A percentile compares a stretch with the other conserved stretches of the same genome.
These are phyloP conservation scores for Glaucomys volans DNA, from an alignment of 2,113 vertebrate genomes.

Conservation along the genomic window DNA sequence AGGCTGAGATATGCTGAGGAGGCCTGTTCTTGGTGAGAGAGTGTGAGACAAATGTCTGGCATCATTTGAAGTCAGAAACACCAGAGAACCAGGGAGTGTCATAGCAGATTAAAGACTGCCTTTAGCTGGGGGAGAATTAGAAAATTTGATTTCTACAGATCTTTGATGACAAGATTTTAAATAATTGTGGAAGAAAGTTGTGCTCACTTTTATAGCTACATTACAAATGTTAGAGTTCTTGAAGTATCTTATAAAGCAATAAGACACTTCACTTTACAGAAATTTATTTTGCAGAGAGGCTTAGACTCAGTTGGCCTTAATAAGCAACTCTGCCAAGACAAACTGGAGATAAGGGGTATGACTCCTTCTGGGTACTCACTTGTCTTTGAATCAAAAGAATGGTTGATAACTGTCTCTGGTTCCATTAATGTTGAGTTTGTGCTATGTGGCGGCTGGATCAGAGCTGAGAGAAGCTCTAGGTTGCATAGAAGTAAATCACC, in stretches of 20 bases:
- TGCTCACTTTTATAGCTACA: slow-evolving; percentile 25
- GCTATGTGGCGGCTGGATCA: background rate
- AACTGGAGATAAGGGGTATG: background rate
- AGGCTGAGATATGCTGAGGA: slow-evolving; percentile 40
- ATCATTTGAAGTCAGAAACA: slow-evolving; percentile 43
- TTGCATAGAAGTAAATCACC: background rate
- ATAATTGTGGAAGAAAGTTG: slow-evolving; percentile 46
- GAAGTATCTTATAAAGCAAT: background rate
- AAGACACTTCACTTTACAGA: background rate
- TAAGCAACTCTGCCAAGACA: background rate
- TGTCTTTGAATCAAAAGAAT: background rate
- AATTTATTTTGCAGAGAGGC: background rate
- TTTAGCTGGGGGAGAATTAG: background rate
- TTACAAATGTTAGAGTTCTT: slow-evolving; percentile 29
- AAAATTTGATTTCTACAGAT: slow-evolving; percentile 38
- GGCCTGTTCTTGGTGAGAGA: slow-evolving; percentile 14
- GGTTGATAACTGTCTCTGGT: background rate
- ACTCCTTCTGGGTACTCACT: background rate
- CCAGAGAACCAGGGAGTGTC: background rate
- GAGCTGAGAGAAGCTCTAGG: background rate
- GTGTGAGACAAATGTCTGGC: slow-evolving; percentile 44
- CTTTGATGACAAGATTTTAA: slow-evolving; percentile 52
- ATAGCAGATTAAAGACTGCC: slow-evolving; percentile 34
- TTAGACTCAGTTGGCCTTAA: background rate
- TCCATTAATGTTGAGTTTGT: background rate